Evolutionary conservation across 2,888 invertebrate species (phyloP).

Genomic region (Apamea anceps): DNA sequence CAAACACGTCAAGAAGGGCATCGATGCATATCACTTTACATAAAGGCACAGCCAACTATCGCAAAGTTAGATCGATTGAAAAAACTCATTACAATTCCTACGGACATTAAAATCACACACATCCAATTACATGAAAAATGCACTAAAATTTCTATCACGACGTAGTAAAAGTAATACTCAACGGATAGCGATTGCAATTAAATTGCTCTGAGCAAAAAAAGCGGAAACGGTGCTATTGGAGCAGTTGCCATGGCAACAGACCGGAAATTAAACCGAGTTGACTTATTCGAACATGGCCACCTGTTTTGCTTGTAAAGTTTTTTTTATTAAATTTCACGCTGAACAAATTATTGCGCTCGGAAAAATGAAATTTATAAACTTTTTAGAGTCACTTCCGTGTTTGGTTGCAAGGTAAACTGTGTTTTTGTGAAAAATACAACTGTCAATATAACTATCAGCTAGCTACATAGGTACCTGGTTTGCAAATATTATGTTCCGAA

Average conservation of each 20-base stretch:
- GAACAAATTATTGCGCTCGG: slow-evolving; percentile 49
- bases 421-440: neutral
- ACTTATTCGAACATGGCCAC: slow-evolving; percentile 68
- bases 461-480: neutral
- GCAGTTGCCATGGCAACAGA: slow-evolving; percentile 68
- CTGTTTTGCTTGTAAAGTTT: slow-evolving; percentile 62
- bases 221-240: slow-evolving; percentile 64
- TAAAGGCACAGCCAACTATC: neutral
- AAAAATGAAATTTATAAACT: slow-evolving; percentile 23
- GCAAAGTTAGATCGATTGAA: neutral
- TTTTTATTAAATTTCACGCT: slow-evolving; percentile 56
- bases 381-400: slow-evolving; percentile 9
- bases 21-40: neutral
- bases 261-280: slow-evolving; percentile 77
- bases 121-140: slow-evolving; percentile 14
- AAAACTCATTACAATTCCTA: neutral
- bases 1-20: neutral
- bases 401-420: neutral
- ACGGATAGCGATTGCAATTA: slow-evolving; percentile 67
- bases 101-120: slow-evolving; percentile 4
- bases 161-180: slow-evolving; percentile 56
- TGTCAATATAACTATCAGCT: neutral
- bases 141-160: slow-evolving; percentile 35
- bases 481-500: neutral
- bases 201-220: slow-evolving; percentile 65